These are phyloP conservation scores for cat (Felis catus) DNA, from an alignment of 2,113 vertebrate genomes.

Conservation along the genomic window DNA sequence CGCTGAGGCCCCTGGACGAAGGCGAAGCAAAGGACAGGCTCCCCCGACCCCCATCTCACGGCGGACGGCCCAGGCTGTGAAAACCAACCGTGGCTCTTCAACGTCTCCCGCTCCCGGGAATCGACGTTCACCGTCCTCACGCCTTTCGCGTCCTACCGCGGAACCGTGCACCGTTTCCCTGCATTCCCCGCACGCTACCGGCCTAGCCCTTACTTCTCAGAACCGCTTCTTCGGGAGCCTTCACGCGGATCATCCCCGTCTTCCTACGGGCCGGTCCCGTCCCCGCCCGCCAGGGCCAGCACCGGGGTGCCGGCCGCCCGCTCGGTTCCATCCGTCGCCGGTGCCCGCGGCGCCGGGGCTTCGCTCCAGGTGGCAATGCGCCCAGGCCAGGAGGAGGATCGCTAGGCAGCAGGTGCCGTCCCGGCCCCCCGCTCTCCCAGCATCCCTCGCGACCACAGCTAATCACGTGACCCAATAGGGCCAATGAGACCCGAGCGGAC, in stretches of 20 bases:
- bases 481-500: not conserved
- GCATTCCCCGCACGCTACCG: not conserved
- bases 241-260: no score
- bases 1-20: not conserved
- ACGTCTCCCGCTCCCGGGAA: not conserved
- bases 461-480: not conserved
- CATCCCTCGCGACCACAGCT: no score
- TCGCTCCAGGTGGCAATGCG: not conserved
- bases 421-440: no score
- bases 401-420: not conserved
- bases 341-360: not conserved
- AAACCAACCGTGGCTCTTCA: not conserved
- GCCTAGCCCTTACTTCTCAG: not conserved
- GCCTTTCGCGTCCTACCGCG: not conserved
- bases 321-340: not conserved
- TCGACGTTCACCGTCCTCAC: not conserved
- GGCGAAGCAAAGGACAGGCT: not conserved
- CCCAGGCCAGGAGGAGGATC: not conserved
- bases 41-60: rapidly evolving
- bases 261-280: not conserved
- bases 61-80: not conserved
- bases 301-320: not conserved
- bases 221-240: not conserved
- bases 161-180: no score
- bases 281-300: not conserved